Conservation (phyloP, 2,888 invertebrate species). For the Aricia artaxerxes region DNA sequence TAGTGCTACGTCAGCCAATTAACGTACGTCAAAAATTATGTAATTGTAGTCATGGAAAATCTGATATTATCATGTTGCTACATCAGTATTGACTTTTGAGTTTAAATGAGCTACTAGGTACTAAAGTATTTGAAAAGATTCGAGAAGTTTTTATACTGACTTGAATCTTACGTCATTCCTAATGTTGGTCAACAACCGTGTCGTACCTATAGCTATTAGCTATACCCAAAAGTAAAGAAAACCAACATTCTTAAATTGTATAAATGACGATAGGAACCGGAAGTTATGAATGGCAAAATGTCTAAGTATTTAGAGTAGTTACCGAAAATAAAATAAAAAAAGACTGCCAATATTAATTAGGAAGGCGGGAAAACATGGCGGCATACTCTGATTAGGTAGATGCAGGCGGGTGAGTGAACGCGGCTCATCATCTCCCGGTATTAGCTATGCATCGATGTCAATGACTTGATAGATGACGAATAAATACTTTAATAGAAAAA, state of each 20-base stretch:
- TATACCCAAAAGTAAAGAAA: neutral
- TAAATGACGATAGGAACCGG: neutral
- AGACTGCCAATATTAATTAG: slow-evolving; percentile 26
- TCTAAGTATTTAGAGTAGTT: neutral
- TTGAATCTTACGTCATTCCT: neutral
- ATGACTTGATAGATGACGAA: slow-evolving; percentile 76
- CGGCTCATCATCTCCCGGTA: slow-evolving; percentile 71
- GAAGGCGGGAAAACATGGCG: slow-evolving; percentile 35
- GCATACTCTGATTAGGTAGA: slow-evolving; percentile 64
- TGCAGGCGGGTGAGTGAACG: slow-evolving; percentile 72
- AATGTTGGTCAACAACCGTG: neutral
- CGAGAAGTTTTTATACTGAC: neutral
- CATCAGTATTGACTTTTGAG: neutral
- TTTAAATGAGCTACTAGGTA: neutral
- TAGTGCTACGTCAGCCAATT: slow-evolving; percentile 27
- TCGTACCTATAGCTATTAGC: neutral
- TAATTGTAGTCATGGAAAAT: neutral
- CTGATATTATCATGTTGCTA: neutral
- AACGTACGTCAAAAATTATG: neutral
- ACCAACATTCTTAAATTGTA: neutral
- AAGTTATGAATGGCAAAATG: neutral
- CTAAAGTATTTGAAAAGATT: neutral
- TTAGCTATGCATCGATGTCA: slow-evolving; percentile 72
- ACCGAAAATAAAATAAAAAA: slow-evolving; percentile 4
- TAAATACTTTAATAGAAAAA: slow-evolving; percentile 44